Evolutionary conservation across 2,888 invertebrate species (phyloP).

Genomic region (Agapostemon virescens): DNA sequence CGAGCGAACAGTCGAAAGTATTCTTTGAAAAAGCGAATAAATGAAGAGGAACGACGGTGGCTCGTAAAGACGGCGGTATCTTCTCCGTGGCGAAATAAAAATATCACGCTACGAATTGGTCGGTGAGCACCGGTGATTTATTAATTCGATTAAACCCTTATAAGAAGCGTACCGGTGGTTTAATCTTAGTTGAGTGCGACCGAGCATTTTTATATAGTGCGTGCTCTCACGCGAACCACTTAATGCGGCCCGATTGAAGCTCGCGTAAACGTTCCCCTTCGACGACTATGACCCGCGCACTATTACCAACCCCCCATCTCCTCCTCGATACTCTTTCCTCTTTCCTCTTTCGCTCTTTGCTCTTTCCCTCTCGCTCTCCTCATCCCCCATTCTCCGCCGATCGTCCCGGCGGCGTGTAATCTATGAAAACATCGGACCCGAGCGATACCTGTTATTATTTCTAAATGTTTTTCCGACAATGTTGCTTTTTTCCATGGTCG

Average conservation of each 20-base stretch:
- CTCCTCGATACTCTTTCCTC: background rate
- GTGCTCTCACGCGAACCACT: slow-evolving; percentile 73
- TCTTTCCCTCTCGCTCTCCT: background rate
- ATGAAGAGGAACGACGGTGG: background rate
- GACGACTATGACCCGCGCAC: slow-evolving; percentile 44
- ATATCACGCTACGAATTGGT: slow-evolving; percentile 74
- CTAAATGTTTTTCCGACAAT: slow-evolving; percentile 19
- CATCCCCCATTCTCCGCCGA: background rate
- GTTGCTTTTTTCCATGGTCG: slow-evolving; percentile 6
- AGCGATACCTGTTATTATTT: slow-evolving; percentile 24
- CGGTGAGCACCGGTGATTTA: slow-evolving; percentile 72
- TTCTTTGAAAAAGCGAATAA: slow-evolving; percentile 1
- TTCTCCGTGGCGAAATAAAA: slow-evolving; percentile 68
- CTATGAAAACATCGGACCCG: slow-evolving; percentile 28
- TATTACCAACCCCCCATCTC: slow-evolving; percentile 25
- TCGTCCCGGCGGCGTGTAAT: slow-evolving; percentile 11
- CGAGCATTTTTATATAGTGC: slow-evolving; percentile 74
- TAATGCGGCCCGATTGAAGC: slow-evolving; percentile 60
- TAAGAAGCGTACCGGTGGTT: slow-evolving; percentile 72
- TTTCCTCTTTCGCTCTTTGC: background rate
- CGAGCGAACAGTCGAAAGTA: background rate
- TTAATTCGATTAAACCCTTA: slow-evolving; percentile 77
- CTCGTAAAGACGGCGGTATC: slow-evolving; percentile 38
- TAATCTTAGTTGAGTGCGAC: slow-evolving; percentile 74
- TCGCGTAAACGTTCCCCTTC: slow-evolving; percentile 49